Evolutionary conservation across 2,113 vertebrate genomes (phyloP).

Genomic region (Myodes glareolus): DNA sequence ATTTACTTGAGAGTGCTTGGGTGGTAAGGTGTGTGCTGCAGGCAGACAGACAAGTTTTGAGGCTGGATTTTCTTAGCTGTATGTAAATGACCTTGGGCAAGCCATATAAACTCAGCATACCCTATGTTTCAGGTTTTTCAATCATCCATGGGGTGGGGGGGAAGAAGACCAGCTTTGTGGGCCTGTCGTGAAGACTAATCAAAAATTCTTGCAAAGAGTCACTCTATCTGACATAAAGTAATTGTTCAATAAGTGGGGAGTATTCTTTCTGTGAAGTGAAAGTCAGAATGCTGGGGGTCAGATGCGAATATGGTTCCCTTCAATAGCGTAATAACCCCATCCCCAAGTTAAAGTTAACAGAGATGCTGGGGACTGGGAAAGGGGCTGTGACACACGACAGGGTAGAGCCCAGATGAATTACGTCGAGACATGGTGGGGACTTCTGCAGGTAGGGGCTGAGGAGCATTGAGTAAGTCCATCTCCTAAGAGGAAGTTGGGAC

Average conservation of each 20-base stretch:
- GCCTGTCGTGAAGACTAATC: not conserved
- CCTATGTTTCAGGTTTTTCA: not conserved
- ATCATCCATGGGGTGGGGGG: not conserved
- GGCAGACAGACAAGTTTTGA: not conserved
- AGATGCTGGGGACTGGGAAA: not conserved
- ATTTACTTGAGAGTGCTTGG: not conserved
- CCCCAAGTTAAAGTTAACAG: not conserved
- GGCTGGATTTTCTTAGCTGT: not conserved
- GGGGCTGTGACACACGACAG: not conserved
- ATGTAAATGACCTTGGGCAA: not conserved
- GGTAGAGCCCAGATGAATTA: too few species aligned
- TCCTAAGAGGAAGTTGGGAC: not conserved
- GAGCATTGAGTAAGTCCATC: not conserved
- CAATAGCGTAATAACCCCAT: rapidly evolving
- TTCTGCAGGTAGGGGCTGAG: too few species aligned
- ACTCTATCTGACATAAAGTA: not conserved
- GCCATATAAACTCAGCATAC: not conserved
- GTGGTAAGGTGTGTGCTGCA: not conserved
- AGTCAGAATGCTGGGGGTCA: not conserved
- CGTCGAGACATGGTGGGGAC: rapidly evolving
- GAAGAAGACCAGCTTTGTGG: not conserved
- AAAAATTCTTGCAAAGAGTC: not conserved
- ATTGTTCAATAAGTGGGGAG: not conserved
- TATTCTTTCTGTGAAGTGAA: not conserved
- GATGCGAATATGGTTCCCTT: not conserved